phyloP scores from a whole-genome alignment of 2,113 vertebrate species.

The Carassius auratus region DNA sequence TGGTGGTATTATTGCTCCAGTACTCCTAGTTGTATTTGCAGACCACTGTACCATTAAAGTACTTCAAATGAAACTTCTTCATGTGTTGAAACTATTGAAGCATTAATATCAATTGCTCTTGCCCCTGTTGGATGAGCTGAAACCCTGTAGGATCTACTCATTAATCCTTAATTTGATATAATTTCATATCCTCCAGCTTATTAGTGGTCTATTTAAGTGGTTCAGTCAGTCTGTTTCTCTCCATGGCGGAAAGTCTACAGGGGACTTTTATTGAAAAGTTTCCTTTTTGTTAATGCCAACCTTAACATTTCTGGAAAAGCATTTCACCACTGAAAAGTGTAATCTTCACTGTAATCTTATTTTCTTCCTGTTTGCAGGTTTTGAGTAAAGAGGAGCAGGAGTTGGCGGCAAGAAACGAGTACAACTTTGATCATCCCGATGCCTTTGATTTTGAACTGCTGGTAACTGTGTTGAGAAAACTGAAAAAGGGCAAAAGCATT shows the following conservation, averaged over 20 bases:
- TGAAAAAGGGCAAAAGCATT: constrained; percentile 90
- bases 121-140: neutral
- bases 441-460: constrained; percentile 92
- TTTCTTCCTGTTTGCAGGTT: constrained; percentile 69
- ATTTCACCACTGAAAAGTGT: neutral
- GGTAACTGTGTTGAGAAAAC: constrained; percentile 81
- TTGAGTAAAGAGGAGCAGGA: constrained; percentile 86
- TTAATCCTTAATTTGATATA: constrained; percentile 25
- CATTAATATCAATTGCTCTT: neutral
- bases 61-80: neutral
- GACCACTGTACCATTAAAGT: neutral
- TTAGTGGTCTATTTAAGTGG: constrained; percentile 31
- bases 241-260: neutral
- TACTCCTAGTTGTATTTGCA: neutral
- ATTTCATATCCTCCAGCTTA: constrained; percentile 17
- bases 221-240: neutral
- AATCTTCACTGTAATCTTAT: neutral
- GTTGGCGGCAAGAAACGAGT: constrained; percentile 82
- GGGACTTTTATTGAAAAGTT: neutral
- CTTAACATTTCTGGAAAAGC: neutral
- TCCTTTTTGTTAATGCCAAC: neutral
- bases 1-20: neutral
- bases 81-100: constrained; percentile 27
- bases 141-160: neutral
- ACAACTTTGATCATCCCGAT: constrained; percentile 90